Base-by-base conservation (phyloP, 1,140 invertebrate species). In the Hydropsyche tenuis region DNA sequence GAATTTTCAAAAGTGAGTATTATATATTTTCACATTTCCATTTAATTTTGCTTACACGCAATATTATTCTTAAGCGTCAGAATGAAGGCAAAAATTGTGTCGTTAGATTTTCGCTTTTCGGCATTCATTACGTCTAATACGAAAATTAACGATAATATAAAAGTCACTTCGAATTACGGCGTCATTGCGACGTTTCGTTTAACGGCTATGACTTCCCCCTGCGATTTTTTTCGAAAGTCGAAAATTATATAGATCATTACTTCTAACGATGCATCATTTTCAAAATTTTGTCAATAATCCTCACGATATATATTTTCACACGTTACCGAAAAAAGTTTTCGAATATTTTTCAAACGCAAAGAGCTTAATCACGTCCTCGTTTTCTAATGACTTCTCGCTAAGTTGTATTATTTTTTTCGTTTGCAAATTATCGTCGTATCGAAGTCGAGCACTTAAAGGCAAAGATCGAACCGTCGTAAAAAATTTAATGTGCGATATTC, bases 201-300 rank as follows among this genome's bases (percentile, higher is more conserved):
- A 60, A 60, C 56, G 56, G 25, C 23, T 7, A 60, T 25, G 56
- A 23, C 56, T 60, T 25, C 22, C 30, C 56, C 23, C 25, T 60
- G 56, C 56, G n/a, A 68, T 48, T 70, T 56, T 70, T 70, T 56
- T 48, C 42, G 14, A 20, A 37, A 30, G 51, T 27, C 48, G 16
- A 18, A 25, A 56, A 70, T 70, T 70, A 70, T 70, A 70, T 70
- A 37, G 68, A 70, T 70, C 68, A 42, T 70, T 70, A 56, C 30
- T 27, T 60, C 27, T 12, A 70, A 70, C 48, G 68, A 56, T 53
- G 51, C 37, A 23, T 27, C 66, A 45, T 48, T 69, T 69, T 70
- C 48, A 16, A 25, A 37, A 37, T 37, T 37, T 37, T 9, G 9
- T 37, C 30, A n/a, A n/a, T n/a, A n/a, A n/a, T n/a, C n/a, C n/a